Evolutionary conservation across 2,797 vertebrate species (phyloP).

Genomic region (Astyanax mexicanus): DNA sequence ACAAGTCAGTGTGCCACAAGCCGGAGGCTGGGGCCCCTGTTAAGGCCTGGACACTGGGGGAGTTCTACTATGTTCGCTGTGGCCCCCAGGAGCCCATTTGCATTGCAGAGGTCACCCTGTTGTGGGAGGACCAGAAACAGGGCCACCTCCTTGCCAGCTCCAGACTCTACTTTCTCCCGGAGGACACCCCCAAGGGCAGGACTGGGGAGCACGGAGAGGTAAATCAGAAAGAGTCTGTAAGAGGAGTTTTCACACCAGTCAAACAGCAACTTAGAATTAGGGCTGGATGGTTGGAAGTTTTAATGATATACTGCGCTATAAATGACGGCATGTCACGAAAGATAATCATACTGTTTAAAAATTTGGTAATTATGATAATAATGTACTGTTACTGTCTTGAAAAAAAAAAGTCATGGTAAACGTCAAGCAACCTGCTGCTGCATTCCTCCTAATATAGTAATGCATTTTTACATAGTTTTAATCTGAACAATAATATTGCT

Average conservation of each 20-base stretch:
- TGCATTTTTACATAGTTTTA: too few species aligned
- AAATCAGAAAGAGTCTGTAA: slow-evolving; percentile 11
- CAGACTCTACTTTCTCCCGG: slow-evolving; percentile 82
- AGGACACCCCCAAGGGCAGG: slow-evolving; percentile 83
- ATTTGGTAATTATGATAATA: background rate
- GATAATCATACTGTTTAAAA: background rate
- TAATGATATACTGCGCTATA: background rate
- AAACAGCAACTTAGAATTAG: background rate
- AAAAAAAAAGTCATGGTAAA: too few species aligned
- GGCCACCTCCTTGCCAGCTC: slow-evolving; percentile 81
- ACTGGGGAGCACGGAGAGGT: slow-evolving; percentile 83
- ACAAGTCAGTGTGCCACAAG: slow-evolving; percentile 79
- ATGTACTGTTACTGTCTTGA: background rate
- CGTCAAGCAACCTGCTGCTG: too few species aligned
- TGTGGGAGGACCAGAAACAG: slow-evolving; percentile 83
- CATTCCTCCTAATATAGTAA: too few species aligned
- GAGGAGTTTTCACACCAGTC: background rate
- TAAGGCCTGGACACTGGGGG: slow-evolving; percentile 79
- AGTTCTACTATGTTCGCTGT: slow-evolving; percentile 84
- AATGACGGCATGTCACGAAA: too few species aligned
- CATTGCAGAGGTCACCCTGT: slow-evolving; percentile 82
- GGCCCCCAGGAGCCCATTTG: slow-evolving; percentile 79
- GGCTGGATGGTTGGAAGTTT: background rate
- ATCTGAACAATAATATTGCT: too few species aligned
- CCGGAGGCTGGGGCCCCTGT: slow-evolving; percentile 61